These are phyloP conservation scores for Macrocentrus cingulum DNA, from an alignment of 1,140 invertebrate species.

Conservation along the genomic window DNA sequence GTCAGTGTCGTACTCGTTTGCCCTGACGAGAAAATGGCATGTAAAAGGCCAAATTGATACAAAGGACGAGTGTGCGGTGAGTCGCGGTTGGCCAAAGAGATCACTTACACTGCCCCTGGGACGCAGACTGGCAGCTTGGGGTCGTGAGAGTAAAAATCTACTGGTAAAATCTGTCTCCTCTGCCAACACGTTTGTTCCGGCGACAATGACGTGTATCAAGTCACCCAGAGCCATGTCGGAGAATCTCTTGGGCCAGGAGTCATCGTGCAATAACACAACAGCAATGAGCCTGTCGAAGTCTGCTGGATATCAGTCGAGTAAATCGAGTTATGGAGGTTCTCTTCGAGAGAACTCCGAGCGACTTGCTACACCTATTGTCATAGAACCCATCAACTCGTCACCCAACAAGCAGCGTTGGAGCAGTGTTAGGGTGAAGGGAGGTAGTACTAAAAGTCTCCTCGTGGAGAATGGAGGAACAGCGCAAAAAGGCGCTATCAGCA, in stretches of 20 bases:
- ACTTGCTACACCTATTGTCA: constrained; percentile 19
- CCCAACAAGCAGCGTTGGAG: constrained; percentile 50
- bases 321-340: constrained; percentile 41
- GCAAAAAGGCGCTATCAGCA: constrained; percentile 44
- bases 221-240: constrained; percentile 56
- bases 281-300: constrained; percentile 24
- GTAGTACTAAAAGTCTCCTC: constrained; percentile 54
- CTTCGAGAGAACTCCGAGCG: constrained; percentile 46
- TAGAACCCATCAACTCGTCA: constrained; percentile 7
- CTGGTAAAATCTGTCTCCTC: constrained; percentile 44
- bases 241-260: constrained; percentile 52
- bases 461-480: constrained; percentile 51
- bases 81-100: constrained; percentile 27
- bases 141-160: constrained; percentile 19
- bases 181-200: constrained; percentile 49
- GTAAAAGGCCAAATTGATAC: constrained; percentile 4
- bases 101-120: constrained; percentile 27
- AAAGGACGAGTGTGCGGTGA: constrained; percentile 1
- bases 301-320: background rate
- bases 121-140: constrained; percentile 14
- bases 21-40: constrained; percentile 12
- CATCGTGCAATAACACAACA: constrained; percentile 31
- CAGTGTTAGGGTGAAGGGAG: constrained; percentile 53
- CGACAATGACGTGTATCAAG: constrained; percentile 56
- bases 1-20: constrained; percentile 21